These are phyloP conservation scores for Gambelia wislizenii DNA, from an alignment of 2,797 vertebrate genomes.

Conservation along the genomic window DNA sequence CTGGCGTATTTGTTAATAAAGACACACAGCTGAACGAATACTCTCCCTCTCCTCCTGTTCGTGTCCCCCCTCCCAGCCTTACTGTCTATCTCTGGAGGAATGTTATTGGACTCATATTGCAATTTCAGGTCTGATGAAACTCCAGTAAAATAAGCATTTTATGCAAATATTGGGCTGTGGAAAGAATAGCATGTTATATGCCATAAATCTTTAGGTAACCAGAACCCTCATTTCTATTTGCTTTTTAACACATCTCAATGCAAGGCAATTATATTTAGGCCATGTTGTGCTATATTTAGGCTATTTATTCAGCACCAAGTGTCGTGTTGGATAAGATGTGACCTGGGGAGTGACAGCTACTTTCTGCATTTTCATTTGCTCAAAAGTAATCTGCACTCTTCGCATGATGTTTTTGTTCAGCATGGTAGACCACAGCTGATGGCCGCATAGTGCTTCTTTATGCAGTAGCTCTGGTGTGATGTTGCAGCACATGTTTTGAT, in stretches of 20 bases:
- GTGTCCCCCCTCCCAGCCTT: slow-evolving; percentile 15
- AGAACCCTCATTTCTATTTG: background rate
- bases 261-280: slow-evolving; percentile 44
- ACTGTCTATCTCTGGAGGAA: slow-evolving; percentile 49
- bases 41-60: rapidly evolving
- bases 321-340: slow-evolving; percentile 30
- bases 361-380: background rate
- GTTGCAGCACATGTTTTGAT: background rate
- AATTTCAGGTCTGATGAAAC: slow-evolving; percentile 59
- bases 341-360: background rate
- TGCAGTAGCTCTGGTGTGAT: background rate
- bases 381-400: background rate
- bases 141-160: slow-evolving; percentile 52
- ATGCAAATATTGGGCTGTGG: slow-evolving; percentile 41
- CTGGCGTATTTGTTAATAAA: slow-evolving; percentile 49
- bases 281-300: background rate
- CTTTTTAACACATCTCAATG: slow-evolving; percentile 39
- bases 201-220: slow-evolving; percentile 53
- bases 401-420: background rate
- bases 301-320: background rate
- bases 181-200: background rate
- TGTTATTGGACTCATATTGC: slow-evolving; percentile 44
- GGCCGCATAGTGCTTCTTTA: background rate
- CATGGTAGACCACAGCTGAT: background rate
- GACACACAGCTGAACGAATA: slow-evolving; percentile 32